These are phyloP conservation scores for Lutraria lutraria DNA, from an alignment of 2,888 invertebrate species.

Conservation along the genomic window DNA sequence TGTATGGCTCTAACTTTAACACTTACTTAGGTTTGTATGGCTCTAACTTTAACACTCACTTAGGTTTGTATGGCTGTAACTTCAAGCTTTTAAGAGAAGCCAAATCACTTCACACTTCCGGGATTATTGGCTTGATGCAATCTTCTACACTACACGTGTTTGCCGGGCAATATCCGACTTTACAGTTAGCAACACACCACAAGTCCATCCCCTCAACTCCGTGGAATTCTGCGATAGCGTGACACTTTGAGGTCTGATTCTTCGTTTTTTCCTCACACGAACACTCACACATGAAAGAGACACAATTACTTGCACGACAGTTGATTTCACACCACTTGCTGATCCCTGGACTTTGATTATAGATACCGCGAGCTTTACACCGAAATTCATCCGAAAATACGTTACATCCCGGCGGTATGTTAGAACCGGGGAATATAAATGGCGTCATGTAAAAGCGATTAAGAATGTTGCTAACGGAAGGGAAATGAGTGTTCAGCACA, in stretches of 20 bases:
- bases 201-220: slow-evolving; percentile 79
- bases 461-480: slow-evolving; percentile 66
- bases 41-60: background rate
- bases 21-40: background rate
- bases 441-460: slow-evolving; percentile 61
- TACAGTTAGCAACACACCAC: slow-evolving; percentile 82
- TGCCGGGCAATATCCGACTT: slow-evolving; percentile 78
- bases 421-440: slow-evolving; percentile 68
- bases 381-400: slow-evolving; percentile 69
- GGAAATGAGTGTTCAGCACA: slow-evolving; percentile 64
- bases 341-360: slow-evolving; percentile 71
- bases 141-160: slow-evolving; percentile 72
- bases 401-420: slow-evolving; percentile 70
- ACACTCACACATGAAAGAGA: slow-evolving; percentile 73
- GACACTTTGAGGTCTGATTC: slow-evolving; percentile 67
- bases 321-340: slow-evolving; percentile 73
- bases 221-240: slow-evolving; percentile 75
- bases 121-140: slow-evolving; percentile 46
- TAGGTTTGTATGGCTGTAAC: background rate
- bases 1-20: no score
- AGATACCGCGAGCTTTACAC: slow-evolving; percentile 72
- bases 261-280: slow-evolving; percentile 64
- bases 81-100: background rate
- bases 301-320: slow-evolving; percentile 70
- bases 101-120: background rate